Conservation (phyloP, 2,888 invertebrate genomes). For the Blastobasis lacticolella region DNA sequence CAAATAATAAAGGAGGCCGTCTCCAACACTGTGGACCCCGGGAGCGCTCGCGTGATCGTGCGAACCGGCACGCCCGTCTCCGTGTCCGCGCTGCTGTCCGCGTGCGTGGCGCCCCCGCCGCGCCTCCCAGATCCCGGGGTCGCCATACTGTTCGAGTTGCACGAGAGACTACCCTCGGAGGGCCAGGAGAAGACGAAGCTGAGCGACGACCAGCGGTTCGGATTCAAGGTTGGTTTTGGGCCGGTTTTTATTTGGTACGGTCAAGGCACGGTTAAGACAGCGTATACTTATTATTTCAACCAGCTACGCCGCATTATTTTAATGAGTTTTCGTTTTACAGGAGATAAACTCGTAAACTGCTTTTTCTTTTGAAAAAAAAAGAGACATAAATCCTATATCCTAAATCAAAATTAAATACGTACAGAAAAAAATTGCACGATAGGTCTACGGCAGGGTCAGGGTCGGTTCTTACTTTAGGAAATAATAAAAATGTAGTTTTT, state of each 20-base stretch:
- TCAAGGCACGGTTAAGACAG: not conserved
- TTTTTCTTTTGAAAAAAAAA: too few species aligned
- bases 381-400: too few species aligned
- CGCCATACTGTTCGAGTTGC: constrained; percentile 71
- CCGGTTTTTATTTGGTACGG: not conserved
- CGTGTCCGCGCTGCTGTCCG: constrained; percentile 71
- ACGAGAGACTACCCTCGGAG: constrained; percentile 45
- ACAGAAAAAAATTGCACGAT: too few species aligned
- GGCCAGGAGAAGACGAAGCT: constrained; percentile 47
- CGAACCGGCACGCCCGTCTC: constrained; percentile 78
- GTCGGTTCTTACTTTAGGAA: too few species aligned
- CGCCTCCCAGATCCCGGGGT: constrained; percentile 75
- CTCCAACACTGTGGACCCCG: constrained; percentile 31
- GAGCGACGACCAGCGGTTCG: constrained; percentile 56
- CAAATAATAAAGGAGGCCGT: constrained; percentile 70
- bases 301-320: too few species aligned
- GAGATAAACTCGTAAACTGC: too few species aligned
- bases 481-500: too few species aligned
- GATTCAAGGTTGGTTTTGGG: constrained; percentile 46
- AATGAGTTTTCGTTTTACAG: too few species aligned
- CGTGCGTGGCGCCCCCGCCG: constrained; percentile 72
- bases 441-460: too few species aligned
- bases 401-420: too few species aligned
- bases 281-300: too few species aligned
- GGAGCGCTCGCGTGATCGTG: constrained; percentile 56